Evolutionary conservation across 2,797 vertebrate genomes (phyloP).

Genomic region (Arctocebus calabarensis): DNA sequence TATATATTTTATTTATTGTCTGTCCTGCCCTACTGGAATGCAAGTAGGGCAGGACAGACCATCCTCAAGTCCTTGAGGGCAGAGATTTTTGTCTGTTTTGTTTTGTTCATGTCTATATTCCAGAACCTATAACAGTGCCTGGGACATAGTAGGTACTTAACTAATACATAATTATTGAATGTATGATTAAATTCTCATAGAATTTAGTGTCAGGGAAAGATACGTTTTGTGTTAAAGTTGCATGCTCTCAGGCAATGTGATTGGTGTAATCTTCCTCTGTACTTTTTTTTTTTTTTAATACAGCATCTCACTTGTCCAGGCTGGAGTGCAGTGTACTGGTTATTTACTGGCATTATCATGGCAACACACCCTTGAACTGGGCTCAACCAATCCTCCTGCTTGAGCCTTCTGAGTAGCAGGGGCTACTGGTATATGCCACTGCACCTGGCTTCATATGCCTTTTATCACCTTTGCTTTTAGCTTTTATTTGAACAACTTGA

Average conservation of each 20-base stretch:
- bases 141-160: neutral
- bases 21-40: neutral
- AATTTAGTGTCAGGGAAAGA: neutral
- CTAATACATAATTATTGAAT: neutral
- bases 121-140: neutral
- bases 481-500: conserved; percentile 24
- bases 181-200: neutral
- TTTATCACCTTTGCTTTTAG: neutral
- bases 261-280: neutral
- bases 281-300: neutral
- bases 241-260: neutral
- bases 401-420: neutral
- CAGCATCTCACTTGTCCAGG: neutral
- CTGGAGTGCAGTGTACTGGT: neutral
- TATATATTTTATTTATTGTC: neutral
- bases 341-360: neutral
- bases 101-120: neutral
- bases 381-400: neutral
- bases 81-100: neutral
- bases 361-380: neutral
- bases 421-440: neutral
- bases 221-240: neutral
- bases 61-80: neutral
- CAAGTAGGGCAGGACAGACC: neutral
- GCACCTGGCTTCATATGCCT: neutral